Conservation (phyloP, 1,140 invertebrate genomes). For the Ceratina calcarata region DNA sequence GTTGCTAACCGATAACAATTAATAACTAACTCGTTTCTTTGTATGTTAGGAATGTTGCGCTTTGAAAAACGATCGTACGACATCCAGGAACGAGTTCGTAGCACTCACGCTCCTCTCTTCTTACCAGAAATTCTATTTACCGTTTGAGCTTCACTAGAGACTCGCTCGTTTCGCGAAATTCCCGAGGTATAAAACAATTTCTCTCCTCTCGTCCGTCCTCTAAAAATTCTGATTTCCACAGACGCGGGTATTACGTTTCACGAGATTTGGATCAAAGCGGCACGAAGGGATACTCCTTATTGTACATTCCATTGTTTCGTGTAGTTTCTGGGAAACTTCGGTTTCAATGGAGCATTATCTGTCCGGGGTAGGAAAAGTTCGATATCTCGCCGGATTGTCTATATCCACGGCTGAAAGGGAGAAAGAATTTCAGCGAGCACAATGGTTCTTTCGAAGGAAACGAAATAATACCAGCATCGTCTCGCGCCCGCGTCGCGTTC, state of each 20-base stretch:
- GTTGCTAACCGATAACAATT: too few species aligned
- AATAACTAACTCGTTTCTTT: too few species aligned
- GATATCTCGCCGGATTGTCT: slow-evolving; percentile 20
- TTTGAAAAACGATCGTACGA: too few species aligned
- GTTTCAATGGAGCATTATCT: slow-evolving; percentile 35
- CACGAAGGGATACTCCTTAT: neutral
- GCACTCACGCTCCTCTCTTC: too few species aligned
- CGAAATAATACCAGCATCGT: slow-evolving; percentile 26
- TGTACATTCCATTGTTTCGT: neutral
- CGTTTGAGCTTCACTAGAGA: too few species aligned
- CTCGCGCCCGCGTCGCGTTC: neutral
- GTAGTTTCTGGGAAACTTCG: neutral
- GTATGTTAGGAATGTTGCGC: too few species aligned
- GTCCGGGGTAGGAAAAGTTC: slow-evolving; percentile 12
- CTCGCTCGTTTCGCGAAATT: too few species aligned
- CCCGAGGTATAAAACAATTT: neutral
- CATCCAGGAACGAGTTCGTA: too few species aligned
- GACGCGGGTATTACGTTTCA: neutral
- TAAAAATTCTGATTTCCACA: neutral
- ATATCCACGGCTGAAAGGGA: neutral
- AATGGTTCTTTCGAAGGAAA: slow-evolving; percentile 3
- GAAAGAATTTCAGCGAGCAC: slow-evolving; percentile 3
- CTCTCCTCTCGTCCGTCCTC: too few species aligned
- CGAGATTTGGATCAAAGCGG: neutral
- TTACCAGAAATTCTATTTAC: too few species aligned